phyloP scores from a whole-genome alignment of 2,888 invertebrate species.

The Mesorhabditis spiculigera region DNA sequence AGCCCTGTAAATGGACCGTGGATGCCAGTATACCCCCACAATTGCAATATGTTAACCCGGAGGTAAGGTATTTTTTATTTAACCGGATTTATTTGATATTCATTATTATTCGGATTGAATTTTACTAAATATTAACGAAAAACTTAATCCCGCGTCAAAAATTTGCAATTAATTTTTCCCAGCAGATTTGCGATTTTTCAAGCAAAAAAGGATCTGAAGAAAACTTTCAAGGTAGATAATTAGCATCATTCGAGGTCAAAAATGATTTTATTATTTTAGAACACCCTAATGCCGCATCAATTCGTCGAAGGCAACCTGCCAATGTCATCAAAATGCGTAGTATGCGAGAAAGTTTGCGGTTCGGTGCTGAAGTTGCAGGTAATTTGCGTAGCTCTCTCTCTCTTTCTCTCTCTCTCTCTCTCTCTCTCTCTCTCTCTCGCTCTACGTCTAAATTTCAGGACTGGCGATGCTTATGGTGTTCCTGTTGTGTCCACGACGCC shows the following conservation, averaged over 20 bases:
- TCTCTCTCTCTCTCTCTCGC: neutral
- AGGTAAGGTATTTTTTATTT: constrained; percentile 16
- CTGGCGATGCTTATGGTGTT: constrained; percentile 94
- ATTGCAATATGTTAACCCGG: constrained; percentile 38
- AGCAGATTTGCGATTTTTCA: no score
- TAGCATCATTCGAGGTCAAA: no score
- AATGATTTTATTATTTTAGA: constrained; percentile 32
- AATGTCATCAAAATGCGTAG: constrained; percentile 84
- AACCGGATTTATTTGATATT: no score
- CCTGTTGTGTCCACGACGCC: constrained; percentile 69
- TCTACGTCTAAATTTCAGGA: constrained; percentile 70
- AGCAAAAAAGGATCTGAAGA: no score
- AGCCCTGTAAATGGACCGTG: constrained; percentile 96
- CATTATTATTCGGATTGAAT: no score
- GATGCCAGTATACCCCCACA: constrained; percentile 73
- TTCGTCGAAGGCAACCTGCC: constrained; percentile 97
- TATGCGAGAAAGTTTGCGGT: constrained; percentile 93
- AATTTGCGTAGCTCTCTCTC: neutral
- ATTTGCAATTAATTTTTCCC: no score
- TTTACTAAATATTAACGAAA: no score
- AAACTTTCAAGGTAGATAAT: no score
- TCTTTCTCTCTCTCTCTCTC: no score
- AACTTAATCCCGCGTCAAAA: no score
- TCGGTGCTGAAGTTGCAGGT: constrained; percentile 68
- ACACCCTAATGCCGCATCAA: constrained; percentile 83